These are phyloP conservation scores for Bhutanitis thaidina DNA, from an alignment of 2,888 invertebrate species.

Conservation along the genomic window DNA sequence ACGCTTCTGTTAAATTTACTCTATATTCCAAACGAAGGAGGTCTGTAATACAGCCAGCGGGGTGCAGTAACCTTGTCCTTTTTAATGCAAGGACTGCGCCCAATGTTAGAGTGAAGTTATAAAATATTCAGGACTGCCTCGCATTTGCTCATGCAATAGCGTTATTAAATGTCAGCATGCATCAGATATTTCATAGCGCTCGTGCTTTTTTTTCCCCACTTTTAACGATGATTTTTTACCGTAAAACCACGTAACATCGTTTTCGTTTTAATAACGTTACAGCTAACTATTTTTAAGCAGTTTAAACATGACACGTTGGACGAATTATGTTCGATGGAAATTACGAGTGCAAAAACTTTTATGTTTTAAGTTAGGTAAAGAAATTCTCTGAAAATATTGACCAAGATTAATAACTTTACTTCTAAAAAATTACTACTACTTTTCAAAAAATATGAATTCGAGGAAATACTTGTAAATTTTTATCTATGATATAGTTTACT, in stretches of 20 bases:
- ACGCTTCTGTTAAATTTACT: background rate
- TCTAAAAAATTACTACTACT: no score
- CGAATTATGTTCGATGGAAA: no score
- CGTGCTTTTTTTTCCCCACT: slow-evolving; percentile 5
- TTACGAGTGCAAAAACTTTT: no score
- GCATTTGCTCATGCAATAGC: slow-evolving; percentile 17
- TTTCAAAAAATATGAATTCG: no score
- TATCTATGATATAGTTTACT: no score
- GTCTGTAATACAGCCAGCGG: slow-evolving; percentile 22
- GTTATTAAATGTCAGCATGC: slow-evolving; percentile 18
- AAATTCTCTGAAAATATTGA: no score
- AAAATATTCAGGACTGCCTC: slow-evolving; percentile 15
- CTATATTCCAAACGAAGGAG: slow-evolving; percentile 10
- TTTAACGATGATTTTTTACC: slow-evolving; percentile 2
- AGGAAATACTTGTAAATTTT: no score
- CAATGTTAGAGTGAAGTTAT: slow-evolving; percentile 20
- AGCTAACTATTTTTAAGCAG: slow-evolving; percentile 21
- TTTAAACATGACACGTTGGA: no score
- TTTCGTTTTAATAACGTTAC: slow-evolving; percentile 1
- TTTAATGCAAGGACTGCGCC: slow-evolving; percentile 31
- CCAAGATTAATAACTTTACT: no score
- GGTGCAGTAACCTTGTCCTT: slow-evolving; percentile 34
- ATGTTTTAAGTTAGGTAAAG: no score
- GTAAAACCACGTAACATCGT: background rate
- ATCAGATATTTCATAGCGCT: slow-evolving; percentile 15